Evolutionary conservation across 2,888 invertebrate species (phyloP), one percentile per base, ranked within the genome.

Genomic region (Celastrina argiolus): DNA sequence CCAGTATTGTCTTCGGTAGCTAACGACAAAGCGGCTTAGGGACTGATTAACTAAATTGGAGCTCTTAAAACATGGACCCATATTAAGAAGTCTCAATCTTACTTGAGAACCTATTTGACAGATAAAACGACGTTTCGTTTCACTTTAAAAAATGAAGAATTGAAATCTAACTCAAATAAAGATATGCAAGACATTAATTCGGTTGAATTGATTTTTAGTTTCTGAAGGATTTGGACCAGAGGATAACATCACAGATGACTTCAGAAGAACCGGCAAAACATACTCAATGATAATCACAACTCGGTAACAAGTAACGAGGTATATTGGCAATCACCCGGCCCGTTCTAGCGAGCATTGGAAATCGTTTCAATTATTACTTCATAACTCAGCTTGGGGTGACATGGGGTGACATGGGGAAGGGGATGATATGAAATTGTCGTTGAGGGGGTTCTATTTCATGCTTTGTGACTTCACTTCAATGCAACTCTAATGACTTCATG

Each of bases 311-410:
- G 22, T 51, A 51, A 22, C 22, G 14, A 51, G 22, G 22, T 26
- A 18, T 22, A 51, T 51, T 51, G 51, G 22, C 51, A 51, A 51
- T 51, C 51, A 51, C 18, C 12, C 16, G 4, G 51, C 22, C 14
- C 51, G 22, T 0, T 12, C 22, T 51, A 14, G 51, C 51, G 22
- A 22, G 18, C 51, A 18, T 18, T 45, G 45, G 51, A 51, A 51
- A 51, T 51, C 51, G 51, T 51, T 51, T 26, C 51, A 51, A 51
- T 51, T 12, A 51, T 51, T 51, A 51, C 22, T 51, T 51, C 51
- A 51, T 14, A 51, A 26, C 51, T 26, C 51, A 22, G 26, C 12
- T 3, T 36, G 36, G 12, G 36, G 12, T 22, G 10, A 2, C 51
- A 26, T 22, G 51, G 51, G 51, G 51, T 51, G 45, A 45, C 45